These are phyloP conservation scores for Cyclina sinensis DNA, from an alignment of 1,140 invertebrate species.

Conservation along the genomic window DNA sequence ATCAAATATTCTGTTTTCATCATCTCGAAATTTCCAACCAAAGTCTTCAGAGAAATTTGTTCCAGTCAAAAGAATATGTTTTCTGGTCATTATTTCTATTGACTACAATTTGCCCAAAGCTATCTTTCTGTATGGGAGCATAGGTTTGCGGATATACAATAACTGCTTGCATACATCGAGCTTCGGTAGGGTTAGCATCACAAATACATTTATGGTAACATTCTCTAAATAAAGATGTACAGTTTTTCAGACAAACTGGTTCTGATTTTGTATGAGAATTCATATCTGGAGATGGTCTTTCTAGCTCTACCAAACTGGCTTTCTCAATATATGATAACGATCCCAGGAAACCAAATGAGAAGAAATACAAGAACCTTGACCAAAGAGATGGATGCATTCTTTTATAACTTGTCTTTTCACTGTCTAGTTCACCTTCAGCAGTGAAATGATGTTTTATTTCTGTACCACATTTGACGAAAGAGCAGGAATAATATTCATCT, in stretches of 20 bases:
- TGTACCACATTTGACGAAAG: background rate
- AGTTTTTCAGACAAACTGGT: background rate
- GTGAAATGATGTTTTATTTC: no score
- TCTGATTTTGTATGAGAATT: background rate
- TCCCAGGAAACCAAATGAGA: background rate
- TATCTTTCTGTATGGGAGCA: background rate
- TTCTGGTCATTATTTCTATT: background rate
- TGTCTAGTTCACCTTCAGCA: no score
- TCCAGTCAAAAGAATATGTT: slow-evolving; percentile 3
- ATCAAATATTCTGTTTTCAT: no score
- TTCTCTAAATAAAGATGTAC: background rate
- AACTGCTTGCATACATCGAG: background rate
- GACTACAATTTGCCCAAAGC: background rate
- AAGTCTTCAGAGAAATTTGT: background rate
- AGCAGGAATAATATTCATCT: slow-evolving; percentile 24
- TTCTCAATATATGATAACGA: background rate
- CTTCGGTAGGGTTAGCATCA: background rate
- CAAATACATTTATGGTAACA: slow-evolving; percentile 21
- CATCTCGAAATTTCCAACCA: no score
- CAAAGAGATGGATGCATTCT: background rate
- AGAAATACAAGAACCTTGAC: background rate
- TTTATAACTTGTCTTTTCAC: no score
- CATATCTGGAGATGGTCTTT: background rate
- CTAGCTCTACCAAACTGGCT: background rate
- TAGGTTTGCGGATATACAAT: background rate